Evolutionary conservation across 1,140 invertebrate species (phyloP).

Genomic region (Panagrolaimus sp.): DNA sequence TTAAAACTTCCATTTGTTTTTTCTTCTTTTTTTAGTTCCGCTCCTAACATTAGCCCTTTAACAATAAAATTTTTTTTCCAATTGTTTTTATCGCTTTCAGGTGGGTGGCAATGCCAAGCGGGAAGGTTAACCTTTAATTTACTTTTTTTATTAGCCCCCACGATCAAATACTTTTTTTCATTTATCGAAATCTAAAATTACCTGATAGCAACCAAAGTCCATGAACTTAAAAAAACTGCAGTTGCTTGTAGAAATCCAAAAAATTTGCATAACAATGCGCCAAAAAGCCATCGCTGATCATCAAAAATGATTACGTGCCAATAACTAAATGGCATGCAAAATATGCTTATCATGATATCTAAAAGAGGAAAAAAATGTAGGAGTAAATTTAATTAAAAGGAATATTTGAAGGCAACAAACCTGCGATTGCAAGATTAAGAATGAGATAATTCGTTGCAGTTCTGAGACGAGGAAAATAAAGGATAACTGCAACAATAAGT

Average conservation of each 20-base stretch:
- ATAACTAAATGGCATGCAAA: conserved; percentile 57
- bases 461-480: conserved; percentile 51
- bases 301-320: conserved; percentile 59
- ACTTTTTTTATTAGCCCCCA: no score
- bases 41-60: neutral
- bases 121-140: no score
- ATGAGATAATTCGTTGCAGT: conserved; percentile 57
- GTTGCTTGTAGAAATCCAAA: conserved; percentile 57
- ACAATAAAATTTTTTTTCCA: conserved; percentile 19
- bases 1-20: neutral
- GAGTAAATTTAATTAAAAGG: conserved; percentile 1
- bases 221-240: conserved; percentile 56
- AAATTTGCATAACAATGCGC: conserved; percentile 51
- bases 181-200: neutral
- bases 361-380: conserved; percentile 18
- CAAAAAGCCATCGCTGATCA: conserved; percentile 59
- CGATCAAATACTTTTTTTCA: neutral
- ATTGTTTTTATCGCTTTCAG: neutral
- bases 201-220: conserved; percentile 57
- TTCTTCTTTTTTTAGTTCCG: neutral
- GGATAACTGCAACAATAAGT: conserved; percentile 55
- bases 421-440: conserved; percentile 39
- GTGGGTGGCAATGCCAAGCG: no score
- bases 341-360: conserved; percentile 51
- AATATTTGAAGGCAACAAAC: conserved; percentile 13